These are phyloP conservation scores for Fragum whitleyi DNA, from an alignment of 2,888 invertebrate species.

Conservation along the genomic window DNA sequence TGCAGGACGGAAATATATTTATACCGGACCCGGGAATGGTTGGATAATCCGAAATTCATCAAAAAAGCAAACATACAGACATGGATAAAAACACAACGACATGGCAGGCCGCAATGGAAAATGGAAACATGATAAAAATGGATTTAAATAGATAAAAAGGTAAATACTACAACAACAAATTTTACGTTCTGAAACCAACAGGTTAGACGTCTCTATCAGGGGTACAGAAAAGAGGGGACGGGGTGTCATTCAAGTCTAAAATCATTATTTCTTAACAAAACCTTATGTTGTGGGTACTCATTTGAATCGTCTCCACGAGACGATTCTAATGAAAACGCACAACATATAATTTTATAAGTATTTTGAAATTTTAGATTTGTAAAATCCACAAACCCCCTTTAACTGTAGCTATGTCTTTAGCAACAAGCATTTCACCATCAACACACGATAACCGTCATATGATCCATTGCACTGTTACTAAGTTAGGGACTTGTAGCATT, in stretches of 20 bases:
- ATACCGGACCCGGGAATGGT: conserved; percentile 11
- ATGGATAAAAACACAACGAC: background rate
- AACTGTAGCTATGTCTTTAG: too few species aligned
- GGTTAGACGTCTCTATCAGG: conserved; percentile 4
- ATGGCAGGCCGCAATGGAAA: background rate
- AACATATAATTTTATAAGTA: too few species aligned
- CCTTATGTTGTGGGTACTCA: too few species aligned
- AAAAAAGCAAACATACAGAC: background rate
- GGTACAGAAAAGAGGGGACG: too few species aligned
- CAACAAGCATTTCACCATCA: background rate
- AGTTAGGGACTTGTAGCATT: background rate
- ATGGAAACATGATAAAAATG: conserved; percentile 7
- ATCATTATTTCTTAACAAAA: too few species aligned
- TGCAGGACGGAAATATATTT: background rate
- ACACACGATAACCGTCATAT: background rate
- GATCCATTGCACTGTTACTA: background rate
- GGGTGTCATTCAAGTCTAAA: too few species aligned
- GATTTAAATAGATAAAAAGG: background rate
- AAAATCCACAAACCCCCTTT: too few species aligned
- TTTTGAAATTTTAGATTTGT: too few species aligned
- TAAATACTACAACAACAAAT: background rate
- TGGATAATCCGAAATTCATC: conserved; percentile 6
- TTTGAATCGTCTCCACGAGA: too few species aligned
- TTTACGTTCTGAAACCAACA: background rate
- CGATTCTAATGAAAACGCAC: too few species aligned